These are phyloP conservation scores for Cherax quadricarinatus DNA, from an alignment of 1,140 invertebrate species.

Conservation along the genomic window DNA sequence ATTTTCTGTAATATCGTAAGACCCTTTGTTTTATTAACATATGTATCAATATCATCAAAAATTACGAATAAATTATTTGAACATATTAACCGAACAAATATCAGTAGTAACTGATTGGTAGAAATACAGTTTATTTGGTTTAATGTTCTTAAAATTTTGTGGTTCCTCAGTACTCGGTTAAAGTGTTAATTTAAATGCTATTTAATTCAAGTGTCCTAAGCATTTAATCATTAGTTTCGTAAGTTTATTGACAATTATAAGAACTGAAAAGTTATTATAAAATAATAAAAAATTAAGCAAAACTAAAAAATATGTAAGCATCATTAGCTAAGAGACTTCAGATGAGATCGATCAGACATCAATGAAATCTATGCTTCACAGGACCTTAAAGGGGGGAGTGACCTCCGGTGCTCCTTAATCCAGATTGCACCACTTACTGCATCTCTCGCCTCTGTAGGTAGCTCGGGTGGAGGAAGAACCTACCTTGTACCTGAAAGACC, in stretches of 20 bases:
- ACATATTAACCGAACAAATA: too few relatives aligned
- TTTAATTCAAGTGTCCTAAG: neutral
- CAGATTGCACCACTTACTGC: neutral
- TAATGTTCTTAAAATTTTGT: neutral
- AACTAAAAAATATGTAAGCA: neutral
- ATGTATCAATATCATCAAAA: too few relatives aligned
- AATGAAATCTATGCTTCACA: neutral
- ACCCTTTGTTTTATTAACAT: too few relatives aligned
- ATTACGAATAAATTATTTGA: too few relatives aligned
- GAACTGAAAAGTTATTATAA: neutral
- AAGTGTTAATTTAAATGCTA: neutral
- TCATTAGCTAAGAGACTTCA: neutral
- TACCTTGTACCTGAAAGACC: conserved; percentile 90
- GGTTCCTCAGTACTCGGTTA: neutral
- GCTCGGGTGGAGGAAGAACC: neutral
- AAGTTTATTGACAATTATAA: neutral
- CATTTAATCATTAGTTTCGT: neutral
- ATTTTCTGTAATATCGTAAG: too few relatives aligned
- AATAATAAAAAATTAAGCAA: neutral
- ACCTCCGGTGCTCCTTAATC: neutral
- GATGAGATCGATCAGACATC: neutral
- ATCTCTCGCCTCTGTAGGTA: neutral
- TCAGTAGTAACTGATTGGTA: too few relatives aligned
- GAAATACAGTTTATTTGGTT: too few relatives aligned
- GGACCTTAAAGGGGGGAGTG: neutral